These are phyloP conservation scores for Trichoplusia ni DNA, from an alignment of 1,140 invertebrate species.

Conservation along the genomic window DNA sequence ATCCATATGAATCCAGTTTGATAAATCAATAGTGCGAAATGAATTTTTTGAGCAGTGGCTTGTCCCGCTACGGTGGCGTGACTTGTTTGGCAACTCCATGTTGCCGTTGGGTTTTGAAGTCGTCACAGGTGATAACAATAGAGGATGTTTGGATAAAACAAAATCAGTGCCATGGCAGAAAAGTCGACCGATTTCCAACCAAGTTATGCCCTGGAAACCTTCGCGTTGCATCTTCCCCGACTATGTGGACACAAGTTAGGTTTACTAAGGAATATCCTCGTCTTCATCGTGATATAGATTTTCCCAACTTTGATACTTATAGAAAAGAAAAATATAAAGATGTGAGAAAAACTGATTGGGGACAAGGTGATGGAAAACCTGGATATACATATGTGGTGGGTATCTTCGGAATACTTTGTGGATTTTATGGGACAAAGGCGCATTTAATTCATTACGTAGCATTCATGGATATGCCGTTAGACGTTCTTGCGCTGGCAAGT, in stretches of 20 bases:
- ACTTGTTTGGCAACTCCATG: conserved; percentile 29
- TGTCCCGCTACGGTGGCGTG: conserved; percentile 24
- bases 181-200: background rate
- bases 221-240: conserved; percentile 21
- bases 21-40: conserved; percentile 13
- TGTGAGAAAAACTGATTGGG: conserved; percentile 56
- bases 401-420: conserved; percentile 55
- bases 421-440: conserved; percentile 55
- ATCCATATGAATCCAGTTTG: background rate
- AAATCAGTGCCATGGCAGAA: background rate
- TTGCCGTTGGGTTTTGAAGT: conserved; percentile 20
- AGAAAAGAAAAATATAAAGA: conserved; percentile 63
- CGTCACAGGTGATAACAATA: background rate
- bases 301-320: conserved; percentile 64
- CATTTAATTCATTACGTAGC: conserved; percentile 51
- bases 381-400: conserved; percentile 56
- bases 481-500: conserved; percentile 62
- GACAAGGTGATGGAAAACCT: conserved; percentile 56
- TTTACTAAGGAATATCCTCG: conserved; percentile 52
- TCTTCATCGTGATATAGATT: conserved; percentile 62
- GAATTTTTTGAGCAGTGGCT: conserved; percentile 37
- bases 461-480: conserved; percentile 61
- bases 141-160: background rate
- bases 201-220: conserved; percentile 29
- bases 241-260: conserved; percentile 59